These are phyloP conservation scores for Xiphorhynchus elegans DNA, from an alignment of 2,113 vertebrate genomes.

Conservation along the genomic window DNA sequence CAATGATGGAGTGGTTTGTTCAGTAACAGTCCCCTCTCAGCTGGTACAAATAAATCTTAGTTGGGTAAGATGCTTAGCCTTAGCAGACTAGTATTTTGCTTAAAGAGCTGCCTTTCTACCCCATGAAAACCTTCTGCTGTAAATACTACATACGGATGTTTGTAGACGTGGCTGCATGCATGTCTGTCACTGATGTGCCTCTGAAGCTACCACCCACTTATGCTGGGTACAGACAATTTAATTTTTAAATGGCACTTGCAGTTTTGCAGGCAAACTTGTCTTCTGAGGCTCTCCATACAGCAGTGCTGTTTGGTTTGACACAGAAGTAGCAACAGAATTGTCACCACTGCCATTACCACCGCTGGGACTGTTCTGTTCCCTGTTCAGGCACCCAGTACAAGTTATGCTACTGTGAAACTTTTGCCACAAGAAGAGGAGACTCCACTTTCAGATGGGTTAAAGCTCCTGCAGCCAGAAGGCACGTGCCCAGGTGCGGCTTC, in stretches of 20 bases:
- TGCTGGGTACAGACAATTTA: background rate
- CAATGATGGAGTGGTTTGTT: constrained; percentile 67
- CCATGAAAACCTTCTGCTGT: background rate
- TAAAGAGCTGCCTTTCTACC: constrained; percentile 2
- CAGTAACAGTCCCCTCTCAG: constrained; percentile 56
- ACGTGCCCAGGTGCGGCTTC: background rate
- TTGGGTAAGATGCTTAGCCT: constrained; percentile 39
- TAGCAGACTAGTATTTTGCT: constrained; percentile 1
- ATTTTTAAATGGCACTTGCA: background rate
- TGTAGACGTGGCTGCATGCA: background rate
- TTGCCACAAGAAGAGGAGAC: background rate
- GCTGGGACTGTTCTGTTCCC: background rate
- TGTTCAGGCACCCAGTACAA: background rate
- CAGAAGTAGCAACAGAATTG: background rate
- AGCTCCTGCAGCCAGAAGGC: background rate
- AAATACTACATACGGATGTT: background rate
- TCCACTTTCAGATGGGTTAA: background rate
- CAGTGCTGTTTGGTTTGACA: background rate
- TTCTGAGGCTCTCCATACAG: background rate
- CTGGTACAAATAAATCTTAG: constrained; percentile 61
- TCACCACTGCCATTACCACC: background rate
- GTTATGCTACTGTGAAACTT: background rate
- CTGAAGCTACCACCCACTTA: background rate
- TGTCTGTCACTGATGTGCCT: background rate
- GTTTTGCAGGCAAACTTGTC: background rate